These are phyloP conservation scores for Himalopsyche tibetana DNA, from an alignment of 2,888 invertebrate species.

Conservation along the genomic window DNA sequence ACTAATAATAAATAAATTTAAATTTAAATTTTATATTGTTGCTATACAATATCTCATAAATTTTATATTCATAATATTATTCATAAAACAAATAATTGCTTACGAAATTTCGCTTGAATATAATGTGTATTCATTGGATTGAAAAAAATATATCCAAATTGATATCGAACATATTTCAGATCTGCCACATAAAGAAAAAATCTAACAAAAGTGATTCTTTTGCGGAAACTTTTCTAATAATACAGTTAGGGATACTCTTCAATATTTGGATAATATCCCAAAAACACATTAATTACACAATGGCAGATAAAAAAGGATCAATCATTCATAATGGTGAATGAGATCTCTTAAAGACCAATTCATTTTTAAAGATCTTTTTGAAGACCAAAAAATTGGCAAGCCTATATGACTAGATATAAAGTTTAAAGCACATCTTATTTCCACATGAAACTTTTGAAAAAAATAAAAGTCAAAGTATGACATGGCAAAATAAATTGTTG, in stretches of 20 bases:
- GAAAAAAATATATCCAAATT: neutral
- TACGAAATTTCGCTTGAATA: no score
- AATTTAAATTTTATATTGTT: no score
- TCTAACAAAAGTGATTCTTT: neutral
- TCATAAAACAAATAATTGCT: no score
- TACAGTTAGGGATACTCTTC: neutral
- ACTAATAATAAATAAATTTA: no score
- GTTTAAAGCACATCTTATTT: neutral
- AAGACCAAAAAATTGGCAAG: slow-evolving; percentile 12
- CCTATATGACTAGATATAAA: neutral
- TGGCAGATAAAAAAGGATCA: neutral
- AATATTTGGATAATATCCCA: slow-evolving; percentile 38
- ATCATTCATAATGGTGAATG: neutral
- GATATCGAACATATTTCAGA: neutral
- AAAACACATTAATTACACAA: slow-evolving; percentile 36
- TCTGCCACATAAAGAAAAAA: neutral
- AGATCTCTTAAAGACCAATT: neutral
- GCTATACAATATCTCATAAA: no score
- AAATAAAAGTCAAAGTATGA: no score
- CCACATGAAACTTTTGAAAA: no score
- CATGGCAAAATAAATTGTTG: no score
- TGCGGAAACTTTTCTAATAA: slow-evolving; percentile 14
- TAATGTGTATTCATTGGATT: no score
- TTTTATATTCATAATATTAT: no score
- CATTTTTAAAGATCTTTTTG: slow-evolving; percentile 5